Base-by-base conservation (phyloP, 2,113 vertebrate species). In the Grus americana region DNA sequence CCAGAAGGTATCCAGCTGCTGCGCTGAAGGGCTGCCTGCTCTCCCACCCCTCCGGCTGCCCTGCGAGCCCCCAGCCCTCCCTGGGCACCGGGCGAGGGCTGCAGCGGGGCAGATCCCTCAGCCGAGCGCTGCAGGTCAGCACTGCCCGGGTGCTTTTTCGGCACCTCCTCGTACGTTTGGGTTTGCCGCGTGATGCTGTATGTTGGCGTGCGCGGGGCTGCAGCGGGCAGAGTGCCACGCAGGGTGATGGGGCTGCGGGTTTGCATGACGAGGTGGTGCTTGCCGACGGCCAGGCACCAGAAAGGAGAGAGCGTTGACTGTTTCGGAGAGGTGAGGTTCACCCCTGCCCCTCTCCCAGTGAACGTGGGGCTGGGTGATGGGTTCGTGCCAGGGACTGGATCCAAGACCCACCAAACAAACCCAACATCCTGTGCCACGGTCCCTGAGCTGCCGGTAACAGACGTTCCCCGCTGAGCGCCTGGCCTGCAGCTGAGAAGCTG, bases 101-200 rank as follows among this genome's bases (percentile, higher is more conserved):
- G 73, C 65, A 19, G 47, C 5, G 9, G 19, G 15, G 30, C 47
- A n/a, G 29, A 2, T 57, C 15, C 49, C 13, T 14, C 14, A 17
- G n/a, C 63, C 1, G 2, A 42, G 55, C 24, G 12, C 40, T 21
- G 1, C 58, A 22, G 62, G 52, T 44, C n/a, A 40, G 32, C 3
- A 6, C 0, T 0, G 72, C 20, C 30, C 1, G 0, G n/a, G 16
- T 34, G 22, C 2, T 27, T 44, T 46, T 63, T 11, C 0, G 3
- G 3, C 52, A 27, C 2, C 9, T 63, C 11, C 70, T 22, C 0
- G 4, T 32, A 6, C 1, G 1, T 44, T 50, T 49, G 74, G 16
- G 26, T 15, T 30, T 62, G 40, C 29, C 3, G 1, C 3, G 5
- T 5, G 7, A 11, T 40, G 76, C 26, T 5, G 0, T 1, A 2